phyloP scores from a whole-genome alignment of 2,113 vertebrate species.

The Polypterus senegalus region DNA sequence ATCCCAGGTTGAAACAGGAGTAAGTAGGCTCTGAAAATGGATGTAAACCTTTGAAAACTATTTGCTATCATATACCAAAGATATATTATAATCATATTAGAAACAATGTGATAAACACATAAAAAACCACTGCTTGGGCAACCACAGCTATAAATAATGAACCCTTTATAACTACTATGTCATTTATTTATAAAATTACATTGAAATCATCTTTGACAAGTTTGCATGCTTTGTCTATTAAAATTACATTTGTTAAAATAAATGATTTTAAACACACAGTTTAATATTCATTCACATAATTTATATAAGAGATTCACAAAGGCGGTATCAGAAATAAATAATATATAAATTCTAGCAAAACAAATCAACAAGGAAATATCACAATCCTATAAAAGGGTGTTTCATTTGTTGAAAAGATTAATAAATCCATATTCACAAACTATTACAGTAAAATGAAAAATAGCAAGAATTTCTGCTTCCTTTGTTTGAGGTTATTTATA shows the following conservation, averaged over 20 bases:
- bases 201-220: neutral
- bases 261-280: slow-evolving; percentile 29
- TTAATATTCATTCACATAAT: slow-evolving; percentile 29
- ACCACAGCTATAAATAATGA: no score
- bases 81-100: no score
- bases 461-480: neutral
- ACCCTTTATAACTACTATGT: no score
- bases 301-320: slow-evolving; percentile 41
- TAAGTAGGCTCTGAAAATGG: no score
- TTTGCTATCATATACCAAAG: no score
- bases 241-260: slow-evolving; percentile 55
- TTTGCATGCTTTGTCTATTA: slow-evolving; percentile 48
- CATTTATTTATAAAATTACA: neutral
- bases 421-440: slow-evolving; percentile 15
- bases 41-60: no score
- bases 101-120: no score
- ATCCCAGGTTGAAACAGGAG: no score
- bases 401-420: slow-evolving; percentile 21
- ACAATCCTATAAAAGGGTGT: slow-evolving; percentile 23
- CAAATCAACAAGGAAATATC: slow-evolving; percentile 22
- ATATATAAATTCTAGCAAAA: slow-evolving; percentile 28
- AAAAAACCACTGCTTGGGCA: no score
- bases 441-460: slow-evolving; percentile 26
- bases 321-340: slow-evolving; percentile 32
- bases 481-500: neutral